Evolutionary conservation across 2,797 vertebrate species (phyloP).

Genomic region (Poliocrania exsul): DNA sequence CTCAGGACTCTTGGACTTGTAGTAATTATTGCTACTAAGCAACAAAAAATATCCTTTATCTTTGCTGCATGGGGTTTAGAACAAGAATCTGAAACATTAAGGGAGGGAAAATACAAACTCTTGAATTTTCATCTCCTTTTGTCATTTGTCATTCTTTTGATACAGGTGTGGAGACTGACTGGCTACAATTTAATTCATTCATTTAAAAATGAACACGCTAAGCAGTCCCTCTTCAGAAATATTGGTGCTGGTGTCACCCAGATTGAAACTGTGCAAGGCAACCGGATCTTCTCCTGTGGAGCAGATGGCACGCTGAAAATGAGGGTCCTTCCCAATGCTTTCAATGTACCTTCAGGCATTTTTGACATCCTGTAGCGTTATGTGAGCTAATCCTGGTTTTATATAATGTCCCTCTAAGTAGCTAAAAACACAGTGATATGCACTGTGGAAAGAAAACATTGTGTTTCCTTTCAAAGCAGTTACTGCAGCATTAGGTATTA

Average conservation of each 20-base stretch:
- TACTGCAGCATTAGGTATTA: constrained; percentile 37
- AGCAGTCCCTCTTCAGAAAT: constrained; percentile 98
- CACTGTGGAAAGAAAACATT: neutral
- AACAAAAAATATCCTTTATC: neutral
- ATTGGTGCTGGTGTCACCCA: constrained; percentile 96
- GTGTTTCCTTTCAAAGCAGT: constrained; percentile 50
- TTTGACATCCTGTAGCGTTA: constrained; percentile 87
- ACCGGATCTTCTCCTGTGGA: constrained; percentile 96
- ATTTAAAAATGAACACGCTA: constrained; percentile 94
- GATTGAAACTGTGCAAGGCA: constrained; percentile 89
- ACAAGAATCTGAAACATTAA: neutral
- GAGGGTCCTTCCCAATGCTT: constrained; percentile 91
- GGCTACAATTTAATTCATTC: constrained; percentile 94
- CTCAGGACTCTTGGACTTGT: neutral
- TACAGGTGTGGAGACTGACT: constrained; percentile 92
- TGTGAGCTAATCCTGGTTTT: constrained; percentile 45
- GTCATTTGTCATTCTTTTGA: neutral
- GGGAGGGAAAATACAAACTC: neutral
- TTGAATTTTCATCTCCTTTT: neutral
- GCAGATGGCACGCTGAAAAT: constrained; percentile 98
- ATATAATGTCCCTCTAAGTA: constrained; percentile 35
- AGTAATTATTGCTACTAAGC: neutral
- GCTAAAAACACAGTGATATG: neutral
- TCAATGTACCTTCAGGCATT: constrained; percentile 89
- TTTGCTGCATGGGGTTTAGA: neutral